Percentiles rank a stretch among this genome's conserved stretches.
phyloP scores from a whole-genome alignment of 1,140 invertebrate species.

The Drosophila orosa region DNA sequence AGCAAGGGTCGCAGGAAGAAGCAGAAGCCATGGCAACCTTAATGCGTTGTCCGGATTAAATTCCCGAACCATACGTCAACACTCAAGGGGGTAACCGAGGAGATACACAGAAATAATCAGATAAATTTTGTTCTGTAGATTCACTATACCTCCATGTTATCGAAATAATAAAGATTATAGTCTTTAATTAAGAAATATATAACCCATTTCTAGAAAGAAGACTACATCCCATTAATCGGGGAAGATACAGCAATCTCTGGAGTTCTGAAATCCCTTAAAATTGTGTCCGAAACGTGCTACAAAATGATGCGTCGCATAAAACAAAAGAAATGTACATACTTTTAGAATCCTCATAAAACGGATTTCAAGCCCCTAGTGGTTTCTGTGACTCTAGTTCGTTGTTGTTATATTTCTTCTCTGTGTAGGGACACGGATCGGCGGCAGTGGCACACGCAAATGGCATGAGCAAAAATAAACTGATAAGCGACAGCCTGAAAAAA shows the following conservation, averaged over 20 bases:
- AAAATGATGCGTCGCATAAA: background rate
- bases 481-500: conserved; percentile 72
- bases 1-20: conserved; percentile 14
- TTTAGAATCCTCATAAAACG: background rate
- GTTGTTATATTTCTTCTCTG: background rate
- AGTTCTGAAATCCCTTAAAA: background rate
- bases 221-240: too few relatives aligned
- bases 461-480: conserved; percentile 75
- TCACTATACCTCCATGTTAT: too few relatives aligned
- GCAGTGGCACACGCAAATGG: conserved; percentile 54
- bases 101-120: conserved; percentile 3
- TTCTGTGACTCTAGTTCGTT: background rate
- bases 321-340: background rate
- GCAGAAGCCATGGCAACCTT: conserved; percentile 50
- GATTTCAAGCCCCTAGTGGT: background rate
- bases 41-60: conserved; percentile 69
- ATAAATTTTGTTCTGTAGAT: too few relatives aligned
- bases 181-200: background rate
- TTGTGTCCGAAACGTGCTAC: too few relatives aligned
- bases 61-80: conserved; percentile 62
- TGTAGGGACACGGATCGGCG: conserved; percentile 1
- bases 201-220: too few relatives aligned
- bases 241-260: too few relatives aligned
- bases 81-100: conserved; percentile 12
- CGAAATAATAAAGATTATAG: background rate